A percentile compares a stretch with the other conserved stretches of the same genome.
phyloP scores from a whole-genome alignment of 1,140 invertebrate species.

The Pogonomyrmex californicus region DNA sequence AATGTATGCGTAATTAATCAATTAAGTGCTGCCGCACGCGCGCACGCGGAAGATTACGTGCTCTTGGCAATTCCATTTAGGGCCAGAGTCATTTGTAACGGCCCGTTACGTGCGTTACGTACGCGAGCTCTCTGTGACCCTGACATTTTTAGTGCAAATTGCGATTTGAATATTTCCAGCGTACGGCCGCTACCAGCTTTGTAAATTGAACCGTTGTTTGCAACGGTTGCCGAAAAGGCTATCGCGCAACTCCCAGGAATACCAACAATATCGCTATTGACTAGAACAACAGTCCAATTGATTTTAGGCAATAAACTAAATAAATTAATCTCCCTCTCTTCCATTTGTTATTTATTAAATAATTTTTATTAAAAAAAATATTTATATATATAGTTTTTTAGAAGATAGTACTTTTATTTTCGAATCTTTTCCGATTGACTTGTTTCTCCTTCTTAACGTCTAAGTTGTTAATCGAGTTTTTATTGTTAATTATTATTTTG shows the following conservation, averaged over 20 bases:
- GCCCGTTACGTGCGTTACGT: conserved; percentile 2
- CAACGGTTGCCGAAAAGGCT: conserved; percentile 16
- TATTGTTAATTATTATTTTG: conserved; percentile 11
- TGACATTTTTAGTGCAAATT: conserved; percentile 56
- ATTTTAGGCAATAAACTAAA: conserved; percentile 28
- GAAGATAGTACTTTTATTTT: not conserved
- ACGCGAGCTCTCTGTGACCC: not conserved
- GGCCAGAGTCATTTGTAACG: conserved; percentile 42
- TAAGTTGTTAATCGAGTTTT: not conserved
- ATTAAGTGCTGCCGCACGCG: conserved; percentile 34
- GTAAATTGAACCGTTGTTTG: conserved; percentile 49
- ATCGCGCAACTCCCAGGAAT: not conserved
- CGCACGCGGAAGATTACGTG: conserved; percentile 37
- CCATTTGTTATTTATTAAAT: not conserved
- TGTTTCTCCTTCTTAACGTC: not conserved
- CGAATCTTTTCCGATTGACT: not conserved
- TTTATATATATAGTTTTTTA: too few species aligned
- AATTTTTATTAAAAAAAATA: not conserved
- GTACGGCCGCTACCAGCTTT: not conserved
- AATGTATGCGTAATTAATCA: conserved; percentile 57
- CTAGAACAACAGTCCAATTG: conserved; percentile 17
- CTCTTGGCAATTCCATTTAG: conserved; percentile 52
- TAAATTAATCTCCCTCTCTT: not conserved
- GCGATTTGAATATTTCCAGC: conserved; percentile 52
- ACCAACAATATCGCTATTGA: conserved; percentile 8